These are phyloP conservation scores for Corbicula japonica DNA, from an alignment of 2,888 invertebrate species.

Conservation along the genomic window DNA sequence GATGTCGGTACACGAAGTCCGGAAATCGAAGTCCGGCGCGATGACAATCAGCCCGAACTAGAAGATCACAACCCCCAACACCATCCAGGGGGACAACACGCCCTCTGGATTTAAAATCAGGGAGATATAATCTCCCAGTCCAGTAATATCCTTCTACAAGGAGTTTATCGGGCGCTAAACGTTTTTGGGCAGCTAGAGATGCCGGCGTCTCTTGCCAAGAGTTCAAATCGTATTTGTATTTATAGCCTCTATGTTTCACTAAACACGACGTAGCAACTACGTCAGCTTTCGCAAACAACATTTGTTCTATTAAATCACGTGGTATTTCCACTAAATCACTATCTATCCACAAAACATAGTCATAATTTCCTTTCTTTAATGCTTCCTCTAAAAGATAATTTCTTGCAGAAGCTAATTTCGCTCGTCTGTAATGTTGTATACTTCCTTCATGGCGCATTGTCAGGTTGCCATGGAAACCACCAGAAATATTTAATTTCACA, in stretches of 20 bases:
- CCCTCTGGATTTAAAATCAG: conserved; percentile 77
- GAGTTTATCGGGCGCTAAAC: conserved; percentile 61
- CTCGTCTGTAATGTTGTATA: neutral
- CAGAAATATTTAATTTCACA: neutral
- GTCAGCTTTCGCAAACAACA: conserved; percentile 75
- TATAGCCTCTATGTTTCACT: conserved; percentile 33
- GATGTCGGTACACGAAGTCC: conserved; percentile 74
- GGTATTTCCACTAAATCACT: conserved; percentile 75
- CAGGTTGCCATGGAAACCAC: neutral
- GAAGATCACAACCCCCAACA: conserved; percentile 81
- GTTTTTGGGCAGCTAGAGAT: conserved; percentile 68
- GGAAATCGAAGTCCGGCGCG: conserved; percentile 80
- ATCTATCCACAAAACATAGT: conserved; percentile 83
- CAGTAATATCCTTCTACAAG: conserved; percentile 78
- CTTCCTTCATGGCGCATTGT: neutral
- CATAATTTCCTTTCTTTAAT: too few relatives aligned
- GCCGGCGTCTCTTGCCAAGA: conserved; percentile 80
- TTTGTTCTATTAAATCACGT: conserved; percentile 58
- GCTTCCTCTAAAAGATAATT: neutral
- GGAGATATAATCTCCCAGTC: conserved; percentile 66
- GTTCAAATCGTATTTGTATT: conserved; percentile 75
- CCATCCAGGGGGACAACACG: conserved; percentile 80
- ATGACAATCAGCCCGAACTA: conserved; percentile 76
- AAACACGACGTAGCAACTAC: conserved; percentile 78
- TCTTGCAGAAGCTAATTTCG: neutral